Evolutionary conservation across 1,140 invertebrate species (phyloP).

Genomic region (Batillaria attramentaria): DNA sequence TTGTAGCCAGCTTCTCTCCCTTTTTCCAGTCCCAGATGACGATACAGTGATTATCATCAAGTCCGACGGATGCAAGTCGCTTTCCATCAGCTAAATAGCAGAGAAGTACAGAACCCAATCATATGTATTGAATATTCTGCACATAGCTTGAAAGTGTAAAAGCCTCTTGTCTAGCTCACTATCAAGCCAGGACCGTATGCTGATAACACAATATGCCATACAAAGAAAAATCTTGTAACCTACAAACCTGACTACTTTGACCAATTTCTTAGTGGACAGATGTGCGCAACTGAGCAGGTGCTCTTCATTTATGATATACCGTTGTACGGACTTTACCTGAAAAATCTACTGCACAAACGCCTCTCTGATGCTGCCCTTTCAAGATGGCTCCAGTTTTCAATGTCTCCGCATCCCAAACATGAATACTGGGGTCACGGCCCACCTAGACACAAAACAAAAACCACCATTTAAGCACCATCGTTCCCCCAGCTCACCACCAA

Average conservation of each 20-base stretch:
- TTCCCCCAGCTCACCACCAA: no score
- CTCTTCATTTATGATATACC: no score
- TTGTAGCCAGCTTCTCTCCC: constrained; percentile 71
- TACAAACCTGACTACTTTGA: no score
- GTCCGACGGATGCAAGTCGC: constrained; percentile 70
- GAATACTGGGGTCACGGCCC: constrained; percentile 69
- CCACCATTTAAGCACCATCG: no score
- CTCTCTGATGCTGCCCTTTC: constrained; percentile 71
- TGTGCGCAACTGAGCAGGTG: no score
- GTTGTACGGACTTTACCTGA: constrained; percentile 60
- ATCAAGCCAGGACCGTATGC: no score
- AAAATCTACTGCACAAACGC: constrained; percentile 72
- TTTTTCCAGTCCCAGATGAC: constrained; percentile 73
- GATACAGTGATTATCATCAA: constrained; percentile 72
- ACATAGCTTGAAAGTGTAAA: no score
- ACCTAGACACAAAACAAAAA: constrained; percentile 54
- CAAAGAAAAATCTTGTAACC: no score
- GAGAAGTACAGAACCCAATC: neutral
- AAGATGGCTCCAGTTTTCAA: constrained; percentile 70
- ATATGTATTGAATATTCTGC: no score
- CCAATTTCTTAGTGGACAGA: no score
- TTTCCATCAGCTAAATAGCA: constrained; percentile 68
- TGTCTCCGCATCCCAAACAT: constrained; percentile 71
- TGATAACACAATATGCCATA: no score
- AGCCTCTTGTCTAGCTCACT: no score